Conservation (phyloP, 2,888 invertebrate species). For the Crocallis elinguaria region DNA sequence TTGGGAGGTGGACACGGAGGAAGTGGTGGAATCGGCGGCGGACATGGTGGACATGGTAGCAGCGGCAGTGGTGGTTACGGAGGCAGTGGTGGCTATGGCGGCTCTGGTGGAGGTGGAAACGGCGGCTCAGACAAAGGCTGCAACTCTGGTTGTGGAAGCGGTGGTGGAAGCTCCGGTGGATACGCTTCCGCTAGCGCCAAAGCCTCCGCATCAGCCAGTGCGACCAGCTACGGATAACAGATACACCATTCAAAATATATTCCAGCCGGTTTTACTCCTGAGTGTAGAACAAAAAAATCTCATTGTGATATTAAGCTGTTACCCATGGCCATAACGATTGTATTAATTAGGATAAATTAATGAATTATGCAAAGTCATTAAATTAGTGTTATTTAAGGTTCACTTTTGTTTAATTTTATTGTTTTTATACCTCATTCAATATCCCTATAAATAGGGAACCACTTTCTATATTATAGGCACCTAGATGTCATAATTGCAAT, state of each 20-base stretch:
- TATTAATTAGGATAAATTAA: slow-evolving; percentile 7
- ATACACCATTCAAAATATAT: not conserved
- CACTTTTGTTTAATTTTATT: slow-evolving; percentile 3
- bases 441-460: not conserved
- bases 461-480: no score
- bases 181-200: slow-evolving; percentile 60
- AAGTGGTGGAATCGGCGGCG: slow-evolving; percentile 25
- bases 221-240: slow-evolving; percentile 59
- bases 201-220: slow-evolving; percentile 59
- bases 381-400: slow-evolving; percentile 19
- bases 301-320: slow-evolving; percentile 23
- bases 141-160: slow-evolving; percentile 31
- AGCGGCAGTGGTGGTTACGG: slow-evolving; percentile 49
- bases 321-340: slow-evolving; percentile 26
- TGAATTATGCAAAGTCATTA: slow-evolving; percentile 27
- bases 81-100: slow-evolving; percentile 33
- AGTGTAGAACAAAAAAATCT: not conserved
- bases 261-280: not conserved
- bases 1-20: slow-evolving; percentile 36
- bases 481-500: no score
- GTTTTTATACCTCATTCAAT: not conserved
- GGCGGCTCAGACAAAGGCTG: slow-evolving; percentile 25
- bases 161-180: slow-evolving; percentile 47
- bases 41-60: slow-evolving; percentile 50
- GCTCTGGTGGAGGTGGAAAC: slow-evolving; percentile 43